Percentiles rank a stretch among this genome's conserved stretches.
These are phyloP conservation scores for Ligdia adustata DNA, from an alignment of 2,888 invertebrate species.

Conservation along the genomic window DNA sequence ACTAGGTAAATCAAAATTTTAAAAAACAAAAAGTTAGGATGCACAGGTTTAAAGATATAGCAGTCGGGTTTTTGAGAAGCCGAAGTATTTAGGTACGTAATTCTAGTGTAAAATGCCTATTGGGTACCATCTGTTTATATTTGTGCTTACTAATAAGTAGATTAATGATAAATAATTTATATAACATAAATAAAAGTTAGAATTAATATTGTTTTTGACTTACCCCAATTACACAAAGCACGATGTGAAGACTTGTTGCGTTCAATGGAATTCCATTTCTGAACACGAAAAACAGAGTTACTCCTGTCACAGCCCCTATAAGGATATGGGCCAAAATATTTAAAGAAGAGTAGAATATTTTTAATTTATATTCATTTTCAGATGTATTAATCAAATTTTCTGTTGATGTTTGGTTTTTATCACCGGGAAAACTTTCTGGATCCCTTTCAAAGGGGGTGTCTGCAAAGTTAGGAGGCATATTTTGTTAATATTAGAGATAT, in stretches of 20 bases:
- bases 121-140: no score
- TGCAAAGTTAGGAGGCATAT: constrained; percentile 48
- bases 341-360: constrained; percentile 52
- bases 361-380: constrained; percentile 45
- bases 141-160: no score
- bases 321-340: constrained; percentile 59
- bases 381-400: constrained; percentile 18
- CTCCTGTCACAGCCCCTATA: constrained; percentile 60
- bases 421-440: constrained; percentile 32
- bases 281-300: constrained; percentile 50
- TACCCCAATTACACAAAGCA: constrained; percentile 70
- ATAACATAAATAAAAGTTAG: no score
- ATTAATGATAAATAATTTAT: no score
- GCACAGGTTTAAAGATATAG: no score
- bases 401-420: constrained; percentile 16
- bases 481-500: neutral
- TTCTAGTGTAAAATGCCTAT: no score
- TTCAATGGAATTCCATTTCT: constrained; percentile 50
- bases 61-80: no score
- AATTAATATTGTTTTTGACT: no score
- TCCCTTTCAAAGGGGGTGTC: constrained; percentile 36
- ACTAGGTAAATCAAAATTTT: no score
- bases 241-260: constrained; percentile 54
- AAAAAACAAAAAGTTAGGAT: no score
- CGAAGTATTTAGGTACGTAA: no score